Evolutionary conservation across 1,140 invertebrate genomes (phyloP).

Genomic region (Mercenaria mercenaria): DNA sequence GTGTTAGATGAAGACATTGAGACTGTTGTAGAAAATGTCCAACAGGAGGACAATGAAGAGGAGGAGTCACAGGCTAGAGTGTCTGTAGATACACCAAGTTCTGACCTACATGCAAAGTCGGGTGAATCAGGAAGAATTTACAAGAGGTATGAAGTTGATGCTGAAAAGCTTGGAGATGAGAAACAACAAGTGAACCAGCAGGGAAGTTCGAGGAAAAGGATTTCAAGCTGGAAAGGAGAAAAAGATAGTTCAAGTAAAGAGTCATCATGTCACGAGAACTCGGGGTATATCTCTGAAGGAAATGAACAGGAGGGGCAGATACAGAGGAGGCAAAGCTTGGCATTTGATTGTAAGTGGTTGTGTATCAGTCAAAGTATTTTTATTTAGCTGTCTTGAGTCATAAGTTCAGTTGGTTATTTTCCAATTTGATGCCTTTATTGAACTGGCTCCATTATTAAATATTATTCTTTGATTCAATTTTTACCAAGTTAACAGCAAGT

Average conservation of each 20-base stretch:
- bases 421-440: too few relatives aligned
- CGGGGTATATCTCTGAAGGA: not conserved
- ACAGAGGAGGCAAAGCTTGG: not conserved
- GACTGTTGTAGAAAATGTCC: not conserved
- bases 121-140: not conserved
- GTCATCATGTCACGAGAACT: conserved; percentile 10
- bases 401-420: too few relatives aligned
- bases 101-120: not conserved
- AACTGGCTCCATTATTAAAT: too few relatives aligned
- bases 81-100: not conserved
- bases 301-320: not conserved
- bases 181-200: not conserved
- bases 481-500: too few relatives aligned
- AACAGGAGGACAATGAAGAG: not conserved
- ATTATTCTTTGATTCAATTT: too few relatives aligned
- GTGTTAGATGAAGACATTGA: not conserved
- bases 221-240: not conserved
- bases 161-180: not conserved
- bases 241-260: not conserved
- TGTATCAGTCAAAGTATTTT: too few relatives aligned
- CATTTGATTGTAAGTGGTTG: too few relatives aligned
- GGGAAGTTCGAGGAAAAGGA: not conserved
- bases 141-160: not conserved
- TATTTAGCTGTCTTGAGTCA: too few relatives aligned
- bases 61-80: not conserved